phyloP scores from a whole-genome alignment of 1,140 invertebrate genomes.

The Acromyrmex charruanus region DNA sequence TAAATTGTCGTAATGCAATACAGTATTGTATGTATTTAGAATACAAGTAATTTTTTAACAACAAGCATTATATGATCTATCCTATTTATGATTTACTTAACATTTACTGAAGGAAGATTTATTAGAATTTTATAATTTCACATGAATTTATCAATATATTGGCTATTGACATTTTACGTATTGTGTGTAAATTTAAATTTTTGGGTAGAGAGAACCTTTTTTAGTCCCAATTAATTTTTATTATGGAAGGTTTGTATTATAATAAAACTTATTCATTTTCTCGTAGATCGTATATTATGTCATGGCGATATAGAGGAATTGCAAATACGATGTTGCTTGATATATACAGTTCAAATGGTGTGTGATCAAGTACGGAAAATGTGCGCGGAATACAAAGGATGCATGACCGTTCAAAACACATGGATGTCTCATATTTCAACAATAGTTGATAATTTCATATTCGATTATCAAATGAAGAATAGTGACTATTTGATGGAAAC shows the following conservation, averaged over 20 bases:
- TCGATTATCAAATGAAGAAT: background rate
- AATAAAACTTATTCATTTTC: background rate
- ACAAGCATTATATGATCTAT: background rate
- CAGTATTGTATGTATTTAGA: background rate
- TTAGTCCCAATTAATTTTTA: background rate
- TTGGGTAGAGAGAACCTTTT: background rate
- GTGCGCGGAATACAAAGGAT: background rate
- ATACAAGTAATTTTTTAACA: background rate
- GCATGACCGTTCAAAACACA: too few species aligned
- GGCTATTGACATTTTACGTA: background rate
- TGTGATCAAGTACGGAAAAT: background rate
- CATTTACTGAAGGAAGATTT: background rate
- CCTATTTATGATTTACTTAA: background rate
- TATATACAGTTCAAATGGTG: background rate
- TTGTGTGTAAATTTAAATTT: background rate
- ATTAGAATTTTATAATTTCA: background rate
- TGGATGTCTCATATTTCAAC: background rate
- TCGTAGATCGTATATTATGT: background rate
- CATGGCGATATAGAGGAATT: background rate
- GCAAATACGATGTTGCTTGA: background rate
- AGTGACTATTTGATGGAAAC: background rate
- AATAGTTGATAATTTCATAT: background rate
- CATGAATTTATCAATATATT: too few species aligned
- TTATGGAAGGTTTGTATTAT: background rate
- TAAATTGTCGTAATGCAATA: background rate